Evolutionary conservation across 2,797 vertebrate species (phyloP).

Genomic region (Cirrhinus mrigala): DNA sequence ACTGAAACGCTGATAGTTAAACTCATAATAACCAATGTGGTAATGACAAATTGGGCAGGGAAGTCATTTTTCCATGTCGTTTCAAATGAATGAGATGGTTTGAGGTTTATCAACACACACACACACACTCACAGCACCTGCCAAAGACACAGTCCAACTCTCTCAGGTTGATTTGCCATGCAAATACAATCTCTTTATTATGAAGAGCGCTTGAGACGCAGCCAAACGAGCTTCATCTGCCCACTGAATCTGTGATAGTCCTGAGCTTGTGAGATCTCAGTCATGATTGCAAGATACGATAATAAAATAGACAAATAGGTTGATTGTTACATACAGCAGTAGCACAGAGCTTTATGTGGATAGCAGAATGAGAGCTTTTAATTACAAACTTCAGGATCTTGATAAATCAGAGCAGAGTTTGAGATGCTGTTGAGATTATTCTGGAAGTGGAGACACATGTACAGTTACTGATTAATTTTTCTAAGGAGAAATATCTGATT

Average conservation of each 20-base stretch:
- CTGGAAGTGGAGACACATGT: too few relatives aligned
- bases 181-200: conserved; percentile 73
- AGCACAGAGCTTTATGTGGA: not conserved
- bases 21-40: not conserved
- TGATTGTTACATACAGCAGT: not conserved
- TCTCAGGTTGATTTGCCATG: conserved; percentile 68
- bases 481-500: too few relatives aligned
- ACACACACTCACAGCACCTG: conserved; percentile 32
- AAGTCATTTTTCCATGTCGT: not conserved
- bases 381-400: too few relatives aligned
- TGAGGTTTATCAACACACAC: conserved; percentile 11
- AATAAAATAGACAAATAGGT: not conserved
- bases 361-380: too few relatives aligned
- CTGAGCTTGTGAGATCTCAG: not conserved
- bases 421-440: too few relatives aligned
- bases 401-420: too few relatives aligned
- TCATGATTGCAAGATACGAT: not conserved
- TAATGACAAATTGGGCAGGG: not conserved
- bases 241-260: conserved; percentile 21
- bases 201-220: conserved; percentile 60
- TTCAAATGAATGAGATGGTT: conserved; percentile 26
- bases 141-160: conserved; percentile 58
- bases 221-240: conserved; percentile 65
- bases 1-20: not conserved
- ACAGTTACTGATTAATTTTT: too few relatives aligned